phyloP scores from a whole-genome alignment of 2,797 vertebrate species.

The Chiloscyllium punctatum region DNA sequence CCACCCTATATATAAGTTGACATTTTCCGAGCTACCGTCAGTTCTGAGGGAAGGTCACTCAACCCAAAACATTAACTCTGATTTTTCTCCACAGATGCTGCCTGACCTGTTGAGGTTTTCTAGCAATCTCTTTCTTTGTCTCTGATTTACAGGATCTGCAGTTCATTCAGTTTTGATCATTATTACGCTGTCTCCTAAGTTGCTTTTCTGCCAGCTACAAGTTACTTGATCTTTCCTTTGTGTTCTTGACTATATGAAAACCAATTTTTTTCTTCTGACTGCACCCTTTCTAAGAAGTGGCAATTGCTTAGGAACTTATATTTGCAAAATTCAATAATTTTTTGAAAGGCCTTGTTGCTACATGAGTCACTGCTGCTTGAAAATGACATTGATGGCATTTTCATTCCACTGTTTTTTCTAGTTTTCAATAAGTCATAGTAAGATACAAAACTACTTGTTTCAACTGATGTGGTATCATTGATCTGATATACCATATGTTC shows the following conservation, averaged over 20 bases:
- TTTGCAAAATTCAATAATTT: not conserved
- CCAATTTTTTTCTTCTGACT: not conserved
- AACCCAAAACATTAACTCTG: too few relatives aligned
- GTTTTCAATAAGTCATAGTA: not conserved
- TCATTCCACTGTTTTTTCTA: not conserved
- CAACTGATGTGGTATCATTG: not conserved
- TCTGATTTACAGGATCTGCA: too few relatives aligned
- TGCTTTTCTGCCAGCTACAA: not conserved
- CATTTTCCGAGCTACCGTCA: too few relatives aligned
- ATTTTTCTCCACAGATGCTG: too few relatives aligned
- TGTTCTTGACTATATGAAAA: not conserved
- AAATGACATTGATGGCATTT: not conserved
- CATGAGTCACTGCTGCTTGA: not conserved
- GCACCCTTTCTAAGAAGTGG: not conserved
- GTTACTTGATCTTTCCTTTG: not conserved
- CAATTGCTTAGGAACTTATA: too few relatives aligned
- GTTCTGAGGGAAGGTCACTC: too few relatives aligned
- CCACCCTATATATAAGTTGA: too few relatives aligned
- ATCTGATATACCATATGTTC: not conserved
- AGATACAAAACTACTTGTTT: not conserved
- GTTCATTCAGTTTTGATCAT: too few relatives aligned
- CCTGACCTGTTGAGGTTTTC: too few relatives aligned
- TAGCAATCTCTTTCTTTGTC: too few relatives aligned
- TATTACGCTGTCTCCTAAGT: not conserved
- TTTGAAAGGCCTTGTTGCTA: not conserved